Base-by-base conservation (phyloP, 2,888 invertebrate genomes). In the Drosophila niveifrons region DNA sequence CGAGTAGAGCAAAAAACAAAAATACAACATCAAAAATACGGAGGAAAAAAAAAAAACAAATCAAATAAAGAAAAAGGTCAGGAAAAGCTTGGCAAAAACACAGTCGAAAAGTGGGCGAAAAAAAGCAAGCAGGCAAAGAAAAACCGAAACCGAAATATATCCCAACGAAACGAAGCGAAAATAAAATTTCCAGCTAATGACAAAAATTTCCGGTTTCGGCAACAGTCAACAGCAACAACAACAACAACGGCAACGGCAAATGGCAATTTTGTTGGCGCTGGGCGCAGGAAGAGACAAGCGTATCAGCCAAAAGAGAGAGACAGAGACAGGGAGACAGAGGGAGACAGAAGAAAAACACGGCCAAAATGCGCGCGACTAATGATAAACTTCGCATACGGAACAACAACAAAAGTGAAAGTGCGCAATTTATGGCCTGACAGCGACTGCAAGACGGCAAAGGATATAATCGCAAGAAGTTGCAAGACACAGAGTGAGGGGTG, bases 111-210 rank as follows among this genome's bases (percentile, higher is more conserved):
- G 64, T 74, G 69, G 73, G 64, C 69, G 61, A 62, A 58, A 29
- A 59, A n/a, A 61, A 44, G 15, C n/a, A n/a, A 46, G 15, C 39
- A 15, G 0, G 8, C 31, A 13, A 18, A 43, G 31, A 31, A 15
- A 48, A 62, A 52, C 39, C 29, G 43, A 58, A 72, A 50, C 39
- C 29, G 43, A 58, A 72, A 50, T 55, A 51, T 73, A 73, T 67
- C 65, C 65, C 66, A 79, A 65, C 66, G 82, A 80, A 82, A 72
- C 82, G 77, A 82, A 79, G 72, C 77, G 82, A 81, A 83, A 72
- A 83, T 80, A 78, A 88, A 85, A 82, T 82, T 86, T 83, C 80
- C 81, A 85, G 88, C 88, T 88, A 86, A 86, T 86, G 86, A 88
- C 81, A 78, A 82, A 82, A 82, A 85, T 88, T 82, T 85, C 85